These are phyloP conservation scores for Ommatoiulus sabulosus DNA, from an alignment of 2,888 invertebrate genomes.

Conservation along the genomic window DNA sequence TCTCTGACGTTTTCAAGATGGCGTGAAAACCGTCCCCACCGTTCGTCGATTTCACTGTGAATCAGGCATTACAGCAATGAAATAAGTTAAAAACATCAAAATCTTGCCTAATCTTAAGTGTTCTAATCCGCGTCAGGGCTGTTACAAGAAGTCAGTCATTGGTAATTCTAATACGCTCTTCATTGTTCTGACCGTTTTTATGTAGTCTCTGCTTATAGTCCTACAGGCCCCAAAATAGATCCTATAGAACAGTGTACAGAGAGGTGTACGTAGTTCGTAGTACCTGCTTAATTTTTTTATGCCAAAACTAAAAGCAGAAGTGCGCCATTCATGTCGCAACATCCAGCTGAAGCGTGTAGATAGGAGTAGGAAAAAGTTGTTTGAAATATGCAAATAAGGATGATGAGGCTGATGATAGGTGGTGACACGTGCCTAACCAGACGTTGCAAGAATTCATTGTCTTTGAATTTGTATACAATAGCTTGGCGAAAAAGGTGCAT, in stretches of 20 bases:
- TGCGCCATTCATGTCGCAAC: not conserved
- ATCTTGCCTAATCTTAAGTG: too few relatives aligned
- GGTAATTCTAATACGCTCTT: not conserved
- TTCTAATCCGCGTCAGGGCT: too few relatives aligned
- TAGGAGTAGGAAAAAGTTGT: slow-evolving; percentile 18
- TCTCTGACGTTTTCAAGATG: too few relatives aligned
- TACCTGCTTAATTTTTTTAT: not conserved
- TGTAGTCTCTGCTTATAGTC: not conserved
- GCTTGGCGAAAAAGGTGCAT: slow-evolving; percentile 32
- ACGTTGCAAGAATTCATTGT: slow-evolving; percentile 44
- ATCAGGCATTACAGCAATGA: too few relatives aligned
- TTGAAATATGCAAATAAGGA: slow-evolving; percentile 47
- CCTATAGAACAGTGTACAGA: not conserved
- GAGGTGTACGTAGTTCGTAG: not conserved
- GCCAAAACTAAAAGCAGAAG: not conserved
- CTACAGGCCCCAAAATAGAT: not conserved
- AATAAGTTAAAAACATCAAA: too few relatives aligned
- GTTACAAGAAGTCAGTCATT: too few relatives aligned
- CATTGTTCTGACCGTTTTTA: not conserved
- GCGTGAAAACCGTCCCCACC: too few relatives aligned
- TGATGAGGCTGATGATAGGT: slow-evolving; percentile 48
- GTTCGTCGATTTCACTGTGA: too few relatives aligned
- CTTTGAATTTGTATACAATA: slow-evolving; percentile 41
- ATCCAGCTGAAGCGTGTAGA: not conserved
- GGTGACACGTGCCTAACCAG: slow-evolving; percentile 47